Conservation (phyloP, 2,888 invertebrate species). For the Drosophila vallismaia region DNA sequence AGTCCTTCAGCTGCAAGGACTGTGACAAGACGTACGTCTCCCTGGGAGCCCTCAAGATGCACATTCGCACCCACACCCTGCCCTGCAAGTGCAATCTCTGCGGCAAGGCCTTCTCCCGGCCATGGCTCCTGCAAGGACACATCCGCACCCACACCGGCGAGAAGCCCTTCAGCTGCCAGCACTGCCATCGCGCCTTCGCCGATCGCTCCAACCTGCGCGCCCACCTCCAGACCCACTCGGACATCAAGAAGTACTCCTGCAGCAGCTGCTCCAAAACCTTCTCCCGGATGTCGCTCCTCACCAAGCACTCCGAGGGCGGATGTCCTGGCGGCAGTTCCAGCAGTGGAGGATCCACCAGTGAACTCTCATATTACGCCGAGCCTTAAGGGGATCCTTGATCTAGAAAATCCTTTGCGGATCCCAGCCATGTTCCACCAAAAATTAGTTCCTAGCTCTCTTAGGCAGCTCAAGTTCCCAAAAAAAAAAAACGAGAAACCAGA, state of each 20-base stretch:
- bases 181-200: slow-evolving; percentile 98
- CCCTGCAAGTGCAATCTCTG: slow-evolving; percentile 98
- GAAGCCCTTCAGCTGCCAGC: slow-evolving; percentile 98
- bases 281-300: slow-evolving; percentile 97
- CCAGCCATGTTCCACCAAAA: slow-evolving; percentile 83
- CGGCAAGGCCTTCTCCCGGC: slow-evolving; percentile 98
- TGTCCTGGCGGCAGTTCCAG: slow-evolving; percentile 86
- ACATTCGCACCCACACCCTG: slow-evolving; percentile 98
- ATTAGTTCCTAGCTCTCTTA: slow-evolving; percentile 83
- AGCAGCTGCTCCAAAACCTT: slow-evolving; percentile 97
- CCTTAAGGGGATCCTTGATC: slow-evolving; percentile 50
- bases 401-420: slow-evolving; percentile 29
- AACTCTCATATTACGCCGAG: slow-evolving; percentile 74
- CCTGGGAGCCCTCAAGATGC: slow-evolving; percentile 98
- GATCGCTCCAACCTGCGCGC: slow-evolving; percentile 98
- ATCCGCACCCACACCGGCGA: slow-evolving; percentile 99
- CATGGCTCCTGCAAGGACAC: slow-evolving; percentile 98
- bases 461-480: slow-evolving; percentile 55
- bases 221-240: slow-evolving; percentile 98
- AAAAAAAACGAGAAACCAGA: slow-evolving; percentile 2
- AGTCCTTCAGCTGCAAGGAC: slow-evolving; percentile 97
- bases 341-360: slow-evolving; percentile 43
- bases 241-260: slow-evolving; percentile 98
- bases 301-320: slow-evolving; percentile 96
- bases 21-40: slow-evolving; percentile 98